phyloP scores from a whole-genome alignment of 1,140 invertebrate genomes.

The Apis laboriosa region DNA sequence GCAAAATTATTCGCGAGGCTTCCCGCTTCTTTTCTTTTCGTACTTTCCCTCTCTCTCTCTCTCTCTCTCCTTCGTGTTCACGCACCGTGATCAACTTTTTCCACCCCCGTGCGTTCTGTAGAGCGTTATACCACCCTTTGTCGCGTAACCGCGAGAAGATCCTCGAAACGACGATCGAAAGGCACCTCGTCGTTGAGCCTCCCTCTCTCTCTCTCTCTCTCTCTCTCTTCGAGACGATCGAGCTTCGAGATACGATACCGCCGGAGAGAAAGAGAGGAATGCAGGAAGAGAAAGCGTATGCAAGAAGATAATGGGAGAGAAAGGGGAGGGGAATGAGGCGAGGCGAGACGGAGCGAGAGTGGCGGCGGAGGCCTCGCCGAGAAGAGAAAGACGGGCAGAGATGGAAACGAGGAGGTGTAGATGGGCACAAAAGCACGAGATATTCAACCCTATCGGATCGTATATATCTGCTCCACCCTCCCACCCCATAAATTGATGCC shows the following conservation, averaged over 20 bases:
- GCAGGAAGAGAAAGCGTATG: background rate
- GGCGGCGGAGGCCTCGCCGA: slow-evolving; percentile 23
- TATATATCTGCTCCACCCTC: slow-evolving; percentile 71
- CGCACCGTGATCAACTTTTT: too few relatives aligned
- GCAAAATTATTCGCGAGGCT: slow-evolving; percentile 36
- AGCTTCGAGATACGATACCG: too few relatives aligned
- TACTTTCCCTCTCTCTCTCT: too few relatives aligned
- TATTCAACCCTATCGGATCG: slow-evolving; percentile 73
- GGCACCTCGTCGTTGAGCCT: too few relatives aligned
- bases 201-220: too few relatives aligned
- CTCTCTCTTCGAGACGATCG: too few relatives aligned
- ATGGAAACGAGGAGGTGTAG: slow-evolving; percentile 64
- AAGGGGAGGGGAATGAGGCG: slow-evolving; percentile 7
- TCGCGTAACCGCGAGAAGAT: too few relatives aligned
- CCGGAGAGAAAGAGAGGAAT: slow-evolving; percentile 15
- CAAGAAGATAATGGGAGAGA: background rate
- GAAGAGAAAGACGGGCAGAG: slow-evolving; percentile 49
- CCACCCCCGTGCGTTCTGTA: too few relatives aligned
- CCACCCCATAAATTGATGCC: slow-evolving; percentile 77
- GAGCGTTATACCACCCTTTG: too few relatives aligned
- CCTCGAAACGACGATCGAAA: too few relatives aligned
- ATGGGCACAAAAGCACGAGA: slow-evolving; percentile 72
- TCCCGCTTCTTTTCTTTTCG: slow-evolving; percentile 11
- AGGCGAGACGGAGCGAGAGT: slow-evolving; percentile 21
- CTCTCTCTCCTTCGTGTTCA: too few relatives aligned